Percentiles rank a stretch among this genome's conserved stretches.
Evolutionary conservation across 2,113 vertebrate genomes (phyloP).

Genomic region (Planiliza haematocheilus): DNA sequence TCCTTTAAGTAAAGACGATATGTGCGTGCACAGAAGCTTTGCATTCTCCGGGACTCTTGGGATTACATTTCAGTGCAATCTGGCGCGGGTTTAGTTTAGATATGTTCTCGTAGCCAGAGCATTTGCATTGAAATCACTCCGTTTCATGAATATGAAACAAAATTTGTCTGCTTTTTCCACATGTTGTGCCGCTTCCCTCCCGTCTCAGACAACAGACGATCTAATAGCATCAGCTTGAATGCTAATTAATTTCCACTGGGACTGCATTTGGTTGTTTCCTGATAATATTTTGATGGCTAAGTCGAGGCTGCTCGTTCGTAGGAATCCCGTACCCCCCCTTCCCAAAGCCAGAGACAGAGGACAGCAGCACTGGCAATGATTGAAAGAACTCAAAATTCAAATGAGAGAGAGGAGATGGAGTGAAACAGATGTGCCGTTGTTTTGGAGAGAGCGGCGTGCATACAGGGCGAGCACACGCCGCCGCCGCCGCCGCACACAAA

Average conservation of each 20-base stretch:
- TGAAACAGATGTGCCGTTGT: conserved; percentile 74
- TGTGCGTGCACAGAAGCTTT: conserved; percentile 3
- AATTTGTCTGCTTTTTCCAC: conserved; percentile 13
- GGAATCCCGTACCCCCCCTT: conserved; percentile 24
- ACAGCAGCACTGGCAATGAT: conserved; percentile 47
- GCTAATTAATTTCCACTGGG: conserved; percentile 54
- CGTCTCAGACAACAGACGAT: conserved; percentile 24
- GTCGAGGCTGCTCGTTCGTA: conserved; percentile 57
- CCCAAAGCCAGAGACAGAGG: conserved; percentile 34
- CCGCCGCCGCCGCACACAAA: conserved; percentile 46
- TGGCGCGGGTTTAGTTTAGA: conserved; percentile 4
- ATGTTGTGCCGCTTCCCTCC: conserved; percentile 17
- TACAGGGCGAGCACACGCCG: conserved; percentile 23
- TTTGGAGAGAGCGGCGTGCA: conserved; percentile 35
- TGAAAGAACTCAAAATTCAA: conserved; percentile 73
- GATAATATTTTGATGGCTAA: conserved; percentile 63
- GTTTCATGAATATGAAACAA: conserved; percentile 28
- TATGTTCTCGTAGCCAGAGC: conserved; percentile 1
- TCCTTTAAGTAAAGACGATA: conserved; percentile 10
- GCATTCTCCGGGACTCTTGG: not conserved
- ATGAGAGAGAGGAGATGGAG: conserved; percentile 69
- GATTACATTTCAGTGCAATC: conserved; percentile 19
- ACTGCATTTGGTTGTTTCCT: conserved; percentile 34
- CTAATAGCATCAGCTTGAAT: conserved; percentile 17
- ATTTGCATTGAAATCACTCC: conserved; percentile 1